Evolutionary conservation across 1,140 invertebrate species (phyloP), one percentile per base, ranked within the genome.

Genomic region (Leptinotarsa texana): DNA sequence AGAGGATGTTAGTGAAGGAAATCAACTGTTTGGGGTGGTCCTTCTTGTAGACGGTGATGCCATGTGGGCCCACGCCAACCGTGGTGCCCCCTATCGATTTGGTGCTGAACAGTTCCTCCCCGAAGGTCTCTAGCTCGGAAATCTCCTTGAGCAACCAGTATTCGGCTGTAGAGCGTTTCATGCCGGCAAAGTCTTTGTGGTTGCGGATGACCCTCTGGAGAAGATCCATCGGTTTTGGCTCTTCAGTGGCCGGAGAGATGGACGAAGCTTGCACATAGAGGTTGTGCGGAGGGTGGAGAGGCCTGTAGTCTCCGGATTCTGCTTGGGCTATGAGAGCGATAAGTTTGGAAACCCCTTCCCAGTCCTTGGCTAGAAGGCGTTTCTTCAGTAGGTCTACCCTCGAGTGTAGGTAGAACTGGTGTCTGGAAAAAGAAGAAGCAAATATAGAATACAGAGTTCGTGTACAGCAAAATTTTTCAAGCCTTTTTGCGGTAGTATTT

Each of bases 381-480:
- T 91, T 92, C 80, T 94, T 92, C 33, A 91, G 85, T 33, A 96
- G 86, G 80, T 95, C 93, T 3, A 91, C 85, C 77, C 91, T 90
- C 0, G 93, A 92, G 84, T 96, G 92, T 24, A 95, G 88, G 82
- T 94, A 96, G 84, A 96, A 96, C 82, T 94, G 90, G 85, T 95
- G 93, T 71, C 91, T 91, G 86, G 74, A 86, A 88, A 79, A 77
- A 82, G 69, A 69, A 74, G 21, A 27, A 33, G 3, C 8, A 13
- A 57, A n/a, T 57, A 42, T 42, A 42, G 33, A 42, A 42, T 11
- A 42, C 33, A 42, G 1, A 11, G 33, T 42, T 11, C 8, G 5
- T 27, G 27, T 6, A 27, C 27, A 27, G 27, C 6, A 27, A 27
- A 6, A 5, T 6, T 6, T 6, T 27, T 42, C 33, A 42, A 11